Base-by-base conservation (phyloP, 2,888 invertebrate genomes). In the Leptopilina syphax region DNA sequence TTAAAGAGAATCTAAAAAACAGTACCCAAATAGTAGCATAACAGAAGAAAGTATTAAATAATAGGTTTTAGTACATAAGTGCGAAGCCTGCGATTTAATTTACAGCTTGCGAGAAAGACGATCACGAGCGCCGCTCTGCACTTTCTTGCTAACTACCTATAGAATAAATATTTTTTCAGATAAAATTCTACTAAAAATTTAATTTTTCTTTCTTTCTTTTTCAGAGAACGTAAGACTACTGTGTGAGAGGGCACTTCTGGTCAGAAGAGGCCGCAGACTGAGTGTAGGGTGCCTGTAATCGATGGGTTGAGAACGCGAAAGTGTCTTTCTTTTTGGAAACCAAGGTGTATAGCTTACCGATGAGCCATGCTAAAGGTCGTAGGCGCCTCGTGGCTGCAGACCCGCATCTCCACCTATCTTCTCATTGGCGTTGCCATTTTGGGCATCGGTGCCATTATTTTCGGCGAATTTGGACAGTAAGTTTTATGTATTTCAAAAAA, bases 361-460 rank as follows among this genome's bases (percentile, higher is more conserved):
- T 92, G 92, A 92, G 88, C 89, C 89, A 95, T 95, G 93, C 92
- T 96, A 91, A 96, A 96, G 93, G 96, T 96, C 83, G 95, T 96
- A 81, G 96, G 96, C 87, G 96, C 96, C 90, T 96, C 96, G 79
- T 95, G 95, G 95, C 93, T 95, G 87, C 95, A 95, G 91, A 96
- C 96, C 83, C 95, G 95, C 90, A 94, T 96, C 88, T 95, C 95
- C 90, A 95, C 95, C 65, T 95, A 95, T 89, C 94, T 96, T 86
- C 93, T 96, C 84, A 94, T 94, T 79, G 94, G 95, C 87, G 94
- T 96, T 84, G 95, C 94, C 84, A 92, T 95, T 79, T 92, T 96
- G 80, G 95, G 95, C 81, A 94, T 96, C 83, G 93, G 95, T 86
- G 94, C 95, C 76, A 94, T 96, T 82, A 95, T 96, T 88, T 93